phyloP scores from a whole-genome alignment of 2,797 vertebrate species.

The Xyrichtys novacula region DNA sequence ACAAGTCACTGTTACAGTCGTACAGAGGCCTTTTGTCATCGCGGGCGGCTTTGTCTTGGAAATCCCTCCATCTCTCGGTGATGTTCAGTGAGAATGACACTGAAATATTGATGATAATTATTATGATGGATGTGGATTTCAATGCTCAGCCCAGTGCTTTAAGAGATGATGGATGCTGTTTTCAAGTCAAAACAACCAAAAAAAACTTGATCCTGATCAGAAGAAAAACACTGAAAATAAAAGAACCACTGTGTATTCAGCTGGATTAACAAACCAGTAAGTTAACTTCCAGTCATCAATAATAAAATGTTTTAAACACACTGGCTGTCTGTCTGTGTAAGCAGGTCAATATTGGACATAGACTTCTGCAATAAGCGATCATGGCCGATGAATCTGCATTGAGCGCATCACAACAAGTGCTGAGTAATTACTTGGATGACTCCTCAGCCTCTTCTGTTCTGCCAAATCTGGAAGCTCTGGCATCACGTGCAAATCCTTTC shows the following conservation, averaged over 20 bases:
- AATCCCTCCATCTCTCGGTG: slow-evolving; percentile 8
- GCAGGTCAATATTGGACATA: slow-evolving; percentile 20
- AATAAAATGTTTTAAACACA: slow-evolving; percentile 9
- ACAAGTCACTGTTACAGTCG: slow-evolving; percentile 25
- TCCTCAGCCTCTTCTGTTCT: slow-evolving; percentile 61
- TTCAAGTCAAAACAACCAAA: slow-evolving; percentile 15
- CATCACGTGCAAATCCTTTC: slow-evolving; percentile 48
- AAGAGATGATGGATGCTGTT: slow-evolving; percentile 26
- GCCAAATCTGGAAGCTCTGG: slow-evolving; percentile 61
- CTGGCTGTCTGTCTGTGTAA: slow-evolving; percentile 4
- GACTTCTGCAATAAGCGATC: slow-evolving; percentile 44
- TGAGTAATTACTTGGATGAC: slow-evolving; percentile 66
- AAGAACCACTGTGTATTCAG: neutral
- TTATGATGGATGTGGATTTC: slow-evolving; percentile 50
- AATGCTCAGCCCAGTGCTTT: slow-evolving; percentile 23
- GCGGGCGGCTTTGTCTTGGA: slow-evolving; percentile 48
- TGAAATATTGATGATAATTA: slow-evolving; percentile 63
- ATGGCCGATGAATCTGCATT: slow-evolving; percentile 42
- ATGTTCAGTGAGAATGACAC: slow-evolving; percentile 33
- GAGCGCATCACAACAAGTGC: slow-evolving; percentile 57
- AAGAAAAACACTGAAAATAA: slow-evolving; percentile 13
- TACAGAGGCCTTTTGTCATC: slow-evolving; percentile 46
- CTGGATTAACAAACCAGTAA: slow-evolving; percentile 10
- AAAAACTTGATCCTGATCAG: slow-evolving; percentile 26
- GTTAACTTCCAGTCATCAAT: neutral